Evolutionary conservation across 2,113 vertebrate genomes (phyloP), one percentile per base, ranked within the genome.

Genomic region (Gallinago media): DNA sequence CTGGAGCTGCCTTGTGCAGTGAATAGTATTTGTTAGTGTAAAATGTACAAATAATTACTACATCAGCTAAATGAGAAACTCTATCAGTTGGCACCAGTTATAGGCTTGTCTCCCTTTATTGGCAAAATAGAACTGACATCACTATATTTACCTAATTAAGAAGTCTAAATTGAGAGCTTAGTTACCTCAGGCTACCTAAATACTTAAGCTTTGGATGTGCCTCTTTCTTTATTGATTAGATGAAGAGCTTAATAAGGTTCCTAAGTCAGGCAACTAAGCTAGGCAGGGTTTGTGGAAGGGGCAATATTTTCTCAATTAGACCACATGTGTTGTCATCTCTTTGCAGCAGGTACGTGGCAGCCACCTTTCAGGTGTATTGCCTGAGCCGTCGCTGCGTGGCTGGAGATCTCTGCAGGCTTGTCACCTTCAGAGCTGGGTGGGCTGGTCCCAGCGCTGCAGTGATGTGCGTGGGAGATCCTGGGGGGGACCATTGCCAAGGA

Each of bases 161-260:
- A 78, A 81, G 38, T n/a, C 81, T 93, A 92, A 96, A 92, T 63
- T 71, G 85, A 85, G 65, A 90, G 61, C 31, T 50, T 89, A 54
- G 70, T 94, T 93, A 93, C 88, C 74, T 96, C 49, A 54, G 59
- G 36, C 71, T 91, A 79, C 83, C 72, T 88, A 52, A 88, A 85
- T 13, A 72, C 67, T 88, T 72, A 78, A 49, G 52, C 58, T 76
- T 72, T 76, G 82, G 29, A 38, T 59, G 36, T 1, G 1, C 62
- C 27, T 82, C 52, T 76, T 50, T 78, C 74, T 54, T 3, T 83
- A 2, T 73, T 72, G 40, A 83, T 95, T 71, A 93, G 52, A 55
- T 90, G 52, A 96, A 82, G 75, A 92, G 56, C 71, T 92, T 85
- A 52, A 65, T 68, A 14, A 0, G 0, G 23, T 61, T 85, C 63